phyloP scores from a whole-genome alignment of 1,140 invertebrate genomes.

The Oryzaephilus surinamensis region DNA sequence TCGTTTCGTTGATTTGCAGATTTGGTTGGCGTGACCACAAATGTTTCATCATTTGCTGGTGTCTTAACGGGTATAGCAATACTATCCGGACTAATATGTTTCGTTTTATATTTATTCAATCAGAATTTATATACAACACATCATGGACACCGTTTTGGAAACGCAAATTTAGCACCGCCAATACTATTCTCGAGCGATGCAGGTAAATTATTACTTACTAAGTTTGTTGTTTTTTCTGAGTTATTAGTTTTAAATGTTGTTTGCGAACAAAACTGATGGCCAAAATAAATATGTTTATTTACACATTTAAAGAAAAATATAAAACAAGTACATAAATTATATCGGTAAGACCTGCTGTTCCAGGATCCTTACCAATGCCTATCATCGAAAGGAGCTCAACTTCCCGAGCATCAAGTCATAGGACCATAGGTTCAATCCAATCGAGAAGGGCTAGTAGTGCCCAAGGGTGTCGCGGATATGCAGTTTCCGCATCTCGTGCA shows the following conservation, averaged over 20 bases:
- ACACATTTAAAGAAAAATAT: too few species aligned
- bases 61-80: slow-evolving; percentile 72
- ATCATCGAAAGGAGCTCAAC: slow-evolving; percentile 38
- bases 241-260: neutral
- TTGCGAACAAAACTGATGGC: slow-evolving; percentile 1
- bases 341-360: slow-evolving; percentile 22
- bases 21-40: slow-evolving; percentile 66
- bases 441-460: slow-evolving; percentile 49
- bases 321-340: slow-evolving; percentile 1
- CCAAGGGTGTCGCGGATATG: slow-evolving; percentile 37
- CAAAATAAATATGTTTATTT: too few species aligned
- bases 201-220: slow-evolving; percentile 38
- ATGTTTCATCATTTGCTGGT: slow-evolving; percentile 69
- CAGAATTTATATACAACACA: slow-evolving; percentile 57
- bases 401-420: slow-evolving; percentile 58
- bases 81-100: slow-evolving; percentile 71
- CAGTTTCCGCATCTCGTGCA: slow-evolving; percentile 66
- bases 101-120: slow-evolving; percentile 73
- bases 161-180: slow-evolving; percentile 68
- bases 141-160: slow-evolving; percentile 60
- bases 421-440: slow-evolving; percentile 49
- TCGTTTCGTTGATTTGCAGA: slow-evolving; percentile 42
- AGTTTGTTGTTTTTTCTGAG: neutral
- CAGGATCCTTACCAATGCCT: slow-evolving; percentile 32
- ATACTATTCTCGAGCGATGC: slow-evolving; percentile 73